Base-by-base conservation (phyloP, 2,797 vertebrate genomes). In the Atherinosoma microstoma region DNA sequence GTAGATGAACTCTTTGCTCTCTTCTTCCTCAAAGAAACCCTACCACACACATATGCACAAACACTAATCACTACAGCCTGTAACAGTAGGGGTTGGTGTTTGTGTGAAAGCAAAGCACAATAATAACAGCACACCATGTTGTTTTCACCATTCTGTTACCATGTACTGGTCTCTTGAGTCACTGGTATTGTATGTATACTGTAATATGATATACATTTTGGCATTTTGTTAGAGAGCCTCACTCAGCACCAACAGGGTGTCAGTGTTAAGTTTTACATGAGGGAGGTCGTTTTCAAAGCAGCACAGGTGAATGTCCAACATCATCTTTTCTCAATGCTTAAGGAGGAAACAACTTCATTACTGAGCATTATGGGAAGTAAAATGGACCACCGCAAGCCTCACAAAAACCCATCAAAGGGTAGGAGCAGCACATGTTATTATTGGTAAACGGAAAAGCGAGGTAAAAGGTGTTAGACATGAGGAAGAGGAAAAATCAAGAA, bases 21-120 rank as follows among this genome's bases (percentile, higher is more conserved):
- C 98, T 80, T 99, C 98, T 75, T 99, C 98, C 84, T 99, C 98
- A 91, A 99, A 99, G 93, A 99, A 99, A 0, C 97, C 97, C 98
- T 99, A 77, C 10, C 64, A 57, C 64, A 59, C n/a, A 71, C 30
- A 84, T 45, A 68, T 11, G 64, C 18, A 5, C 36, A 42, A 13
- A 66, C 1, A 62, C 9, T 40, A 3, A 68, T 80, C 18, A 84
- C 20, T 27, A 35, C 51, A 45, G 16, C 16, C 51, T 27, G 3
- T 36, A 18, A 45, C n/a, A 53, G 12, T 10, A 40, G 36, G 8
- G 20, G 20, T 15, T 15, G 5, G 15, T 73, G 45, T 72, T 24
- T 62, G 38, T 73, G 54, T 57, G 27, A 62, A 12, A 75, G 65
- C 16, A 64, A 49, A 58, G 29, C 7, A 78, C 30, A 72, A 8